Base-by-base conservation (phyloP, 2,888 invertebrate species). In the Erebia epiphron region DNA sequence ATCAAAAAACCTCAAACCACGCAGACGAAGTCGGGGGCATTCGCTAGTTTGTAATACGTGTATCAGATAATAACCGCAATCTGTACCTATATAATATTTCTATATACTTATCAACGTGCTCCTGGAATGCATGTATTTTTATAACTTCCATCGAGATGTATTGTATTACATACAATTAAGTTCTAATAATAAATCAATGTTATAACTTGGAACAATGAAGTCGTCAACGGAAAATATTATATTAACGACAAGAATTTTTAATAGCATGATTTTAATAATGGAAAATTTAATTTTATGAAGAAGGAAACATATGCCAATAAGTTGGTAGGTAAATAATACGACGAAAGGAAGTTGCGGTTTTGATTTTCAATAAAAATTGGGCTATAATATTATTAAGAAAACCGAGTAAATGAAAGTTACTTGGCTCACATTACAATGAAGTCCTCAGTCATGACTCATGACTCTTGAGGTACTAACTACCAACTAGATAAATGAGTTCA, bases 141-240 rank as follows among this genome's bases (percentile, higher is more conserved):
- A 58, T 72, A 67, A 63, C 57, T 49, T 66, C 68, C 60, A 70
- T 73, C 46, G 70, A 67, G 54, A 56, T 54, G 64, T 65, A 72
- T 64, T 72, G 49, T 64, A 46, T 72, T 67, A 58, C 66, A 2
- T 63, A 61, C 18, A 18, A 2, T 10, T 18, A 46, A 46, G 16
- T 18, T 7, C 5, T 54, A 54, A n/a, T 11, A 54, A 58, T 41
- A 63, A 46, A 67, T 66, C 35, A 49, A 52, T 52, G 41, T 60
- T 69, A 70, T 61, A 21, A 21, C n/a, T 58, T 26, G 43, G 46
- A 26, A 26, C 21, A 57, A 26, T 57, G 56, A 26, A 57, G 26
- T 26, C 26, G 56, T 57, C 56, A 14, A 26, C 56, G 13, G 14
- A 26, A 57, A 57, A 57, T 56, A 56, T 11, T 21, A 46, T 46